Percentiles rank a stretch among this genome's conserved stretches.
These are phyloP conservation scores for Bombylius major DNA, from an alignment of 2,888 invertebrate genomes.

Conservation along the genomic window DNA sequence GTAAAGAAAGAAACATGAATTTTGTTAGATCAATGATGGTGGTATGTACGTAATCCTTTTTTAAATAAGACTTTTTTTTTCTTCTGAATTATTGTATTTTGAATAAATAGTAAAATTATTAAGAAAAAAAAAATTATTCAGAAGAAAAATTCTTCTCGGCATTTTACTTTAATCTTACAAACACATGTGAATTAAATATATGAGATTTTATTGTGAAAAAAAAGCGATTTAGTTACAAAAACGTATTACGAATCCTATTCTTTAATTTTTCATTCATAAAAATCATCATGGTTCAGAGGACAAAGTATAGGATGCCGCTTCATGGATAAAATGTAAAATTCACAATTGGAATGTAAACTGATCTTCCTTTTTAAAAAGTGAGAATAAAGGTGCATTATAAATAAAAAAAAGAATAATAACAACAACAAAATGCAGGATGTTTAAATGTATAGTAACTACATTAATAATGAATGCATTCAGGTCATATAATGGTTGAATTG, in stretches of 20 bases:
- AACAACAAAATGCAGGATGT: no score
- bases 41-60: not conserved
- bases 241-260: not conserved
- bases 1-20: no score
- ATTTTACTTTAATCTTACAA: not conserved
- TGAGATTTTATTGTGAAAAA: not conserved
- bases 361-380: no score
- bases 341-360: no score
- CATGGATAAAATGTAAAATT: no score
- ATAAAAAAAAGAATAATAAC: no score
- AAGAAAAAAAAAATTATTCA: not conserved
- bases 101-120: not conserved
- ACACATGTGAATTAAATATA: not conserved
- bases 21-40: not conserved
- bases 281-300: not conserved
- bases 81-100: not conserved
- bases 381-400: no score
- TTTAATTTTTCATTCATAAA: not conserved
- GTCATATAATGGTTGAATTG: no score
- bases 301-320: not conserved
- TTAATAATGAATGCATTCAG: no score
- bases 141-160: not conserved
- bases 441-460: no score
- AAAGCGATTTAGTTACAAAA: not conserved
- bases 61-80: not conserved